Conservation (phyloP, 2,113 vertebrate species). For the Macrotus californicus region DNA sequence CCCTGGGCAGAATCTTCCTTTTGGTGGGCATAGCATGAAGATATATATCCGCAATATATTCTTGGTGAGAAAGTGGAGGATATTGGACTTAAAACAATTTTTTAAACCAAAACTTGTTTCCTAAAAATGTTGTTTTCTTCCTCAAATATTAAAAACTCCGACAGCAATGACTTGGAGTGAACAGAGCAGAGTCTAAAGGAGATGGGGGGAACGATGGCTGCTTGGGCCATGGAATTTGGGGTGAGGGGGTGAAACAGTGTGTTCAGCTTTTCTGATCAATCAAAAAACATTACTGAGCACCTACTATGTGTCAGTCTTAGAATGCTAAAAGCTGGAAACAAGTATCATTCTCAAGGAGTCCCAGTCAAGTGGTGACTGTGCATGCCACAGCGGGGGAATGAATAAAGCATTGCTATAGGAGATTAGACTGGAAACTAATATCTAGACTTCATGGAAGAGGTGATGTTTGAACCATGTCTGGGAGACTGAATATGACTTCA, state of each 20-base stretch:
- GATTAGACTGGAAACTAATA: background rate
- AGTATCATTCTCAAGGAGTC: background rate
- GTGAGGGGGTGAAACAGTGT: background rate
- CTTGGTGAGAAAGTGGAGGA: background rate
- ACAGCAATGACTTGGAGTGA: background rate
- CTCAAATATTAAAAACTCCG: slow-evolving; percentile 10
- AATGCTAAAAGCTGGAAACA: background rate
- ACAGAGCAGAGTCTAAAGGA: background rate
- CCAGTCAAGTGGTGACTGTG: background rate
- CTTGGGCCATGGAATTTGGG: background rate
- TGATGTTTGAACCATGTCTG: background rate
- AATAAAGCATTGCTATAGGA: background rate
- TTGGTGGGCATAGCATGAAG: background rate
- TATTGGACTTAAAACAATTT: background rate
- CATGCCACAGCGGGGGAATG: background rate
- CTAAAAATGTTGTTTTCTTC: background rate
- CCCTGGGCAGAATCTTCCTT: background rate
- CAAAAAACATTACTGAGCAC: background rate
- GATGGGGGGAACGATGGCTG: background rate
- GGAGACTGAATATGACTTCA: background rate
- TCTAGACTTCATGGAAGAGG: background rate
- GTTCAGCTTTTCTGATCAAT: background rate
- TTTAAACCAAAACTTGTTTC: background rate
- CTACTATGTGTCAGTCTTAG: background rate
- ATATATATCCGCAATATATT: background rate